A percentile compares a stretch with the other conserved stretches of the same genome.
These are phyloP conservation scores for Tetraneura akinire DNA, from an alignment of 1,140 invertebrate species.

Conservation along the genomic window DNA sequence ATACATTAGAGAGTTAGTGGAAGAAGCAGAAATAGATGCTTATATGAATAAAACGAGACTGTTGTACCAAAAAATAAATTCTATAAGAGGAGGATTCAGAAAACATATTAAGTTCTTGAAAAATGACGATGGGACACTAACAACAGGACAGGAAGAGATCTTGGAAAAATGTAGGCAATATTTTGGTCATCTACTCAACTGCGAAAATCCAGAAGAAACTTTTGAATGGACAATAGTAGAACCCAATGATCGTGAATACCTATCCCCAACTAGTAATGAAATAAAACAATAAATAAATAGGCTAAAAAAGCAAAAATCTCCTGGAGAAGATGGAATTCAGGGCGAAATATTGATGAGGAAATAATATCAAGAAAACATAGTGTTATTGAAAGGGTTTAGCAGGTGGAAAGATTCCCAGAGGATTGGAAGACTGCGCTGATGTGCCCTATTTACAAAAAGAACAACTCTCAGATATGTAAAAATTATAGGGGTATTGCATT, in stretches of 20 bases:
- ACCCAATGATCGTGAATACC: neutral
- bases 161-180: constrained; percentile 17
- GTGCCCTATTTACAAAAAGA: constrained; percentile 40
- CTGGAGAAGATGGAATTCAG: constrained; percentile 28
- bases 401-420: constrained; percentile 33
- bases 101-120: constrained; percentile 15
- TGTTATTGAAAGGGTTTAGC: constrained; percentile 16
- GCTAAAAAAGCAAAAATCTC: constrained; percentile 43
- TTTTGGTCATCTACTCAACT: no score
- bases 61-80: neutral
- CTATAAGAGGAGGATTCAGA: neutral
- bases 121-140: neutral
- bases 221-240: neutral
- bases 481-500: no score
- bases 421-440: constrained; percentile 36
- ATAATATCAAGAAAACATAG: neutral
- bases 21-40: no score
- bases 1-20: no score
- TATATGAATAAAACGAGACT: no score
- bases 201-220: neutral
- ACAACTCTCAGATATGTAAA: constrained; percentile 5
- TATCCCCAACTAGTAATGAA: neutral
- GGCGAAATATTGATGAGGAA: constrained; percentile 27
- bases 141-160: neutral
- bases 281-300: constrained; percentile 5